Base-by-base conservation (phyloP, 2,113 vertebrate species). In the Numida meleagris region DNA sequence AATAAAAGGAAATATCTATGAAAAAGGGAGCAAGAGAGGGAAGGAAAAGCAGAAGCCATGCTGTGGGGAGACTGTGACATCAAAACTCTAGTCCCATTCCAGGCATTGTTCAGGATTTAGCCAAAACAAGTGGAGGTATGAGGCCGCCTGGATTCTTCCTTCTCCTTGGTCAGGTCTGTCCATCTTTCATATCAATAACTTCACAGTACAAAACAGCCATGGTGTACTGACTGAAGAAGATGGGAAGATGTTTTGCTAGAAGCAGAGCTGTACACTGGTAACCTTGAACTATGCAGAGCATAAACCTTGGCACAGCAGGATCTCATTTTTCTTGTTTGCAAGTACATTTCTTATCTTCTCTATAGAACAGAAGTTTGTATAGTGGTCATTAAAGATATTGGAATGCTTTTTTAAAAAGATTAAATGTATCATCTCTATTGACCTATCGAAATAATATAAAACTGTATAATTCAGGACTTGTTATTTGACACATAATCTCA, bases 281-380 rank as follows among this genome's bases (percentile, higher is more conserved):
- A 93, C 95, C 94, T 96, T 95, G 94, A 95, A 81, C 68, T 81
- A 90, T 62, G 94, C 95, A 55, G 38, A 95, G 43, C 51, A 6
- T 34, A 83, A 92, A 45, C 80, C 94, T 92, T 92, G 86, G 82
- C 82, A 90, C 68, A 92, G 88, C 63, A 91, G 8, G n/a, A 89
- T 92, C 61, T 81, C 80, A 83, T 94, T 95, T 94, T 91, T 93
- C 87, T 91, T 89, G 34, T 87, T 89, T 94, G 51, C 85, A 93
- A 96, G 85, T 89, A 74, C 91, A 91, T 81, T 80, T 18, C 71
- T 91, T 96, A 93, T 95, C 87, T 93, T 93, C 34, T 91, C 34
- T n/a, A 61, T 86, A 51, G 65, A 77, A 86, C 70, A 61, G 21
- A 89, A 73, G 18, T 65, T 63, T 74, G 63, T 63, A 33, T 36